Evolutionary conservation across 2,888 invertebrate species (phyloP), one percentile per base, ranked within the genome.

Genomic region (Notocelia uddmanniana): DNA sequence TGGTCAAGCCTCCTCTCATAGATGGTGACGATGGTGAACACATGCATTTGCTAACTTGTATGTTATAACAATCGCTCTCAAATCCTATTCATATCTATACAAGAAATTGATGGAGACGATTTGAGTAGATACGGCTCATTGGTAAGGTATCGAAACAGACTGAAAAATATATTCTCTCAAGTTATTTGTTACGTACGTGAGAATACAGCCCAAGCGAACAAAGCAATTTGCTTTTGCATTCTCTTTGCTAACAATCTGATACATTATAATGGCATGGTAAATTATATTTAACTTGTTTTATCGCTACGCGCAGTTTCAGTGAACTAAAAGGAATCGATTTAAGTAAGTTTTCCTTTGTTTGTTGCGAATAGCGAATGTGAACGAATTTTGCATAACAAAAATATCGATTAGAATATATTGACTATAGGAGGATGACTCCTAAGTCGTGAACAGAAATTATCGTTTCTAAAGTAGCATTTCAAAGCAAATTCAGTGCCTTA

Each of bases 131-230:
- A 54, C 54, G 23, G 23, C 23, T 54, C 23, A 23, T 26, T 6
- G 54, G 54, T 26, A n/a, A n/a, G n/a, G n/a, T 55, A 55, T 26
- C 55, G 55, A 55, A 55, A 55, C 55, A 55, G 26, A n/a, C 55
- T 52, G 13, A 19, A 48, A 11, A 48, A 15, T 48, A 45, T 23
- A 26, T 26, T 23, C 11, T 13, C 9, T 1, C 37, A 59, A 21
- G 41, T 41, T 45, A 48, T n/a, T 8, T 3, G 48, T 23, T 48
- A 23, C 6, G 8, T 6, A 26, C 10, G 3, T 11, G 48, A 50
- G 48, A 50, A 18, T 45, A 23, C 18, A 31, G 18, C 19, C 31
- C 19, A 15, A 34, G 50, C 0, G 37, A 64, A 54, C 52, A 34
- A 52, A 64, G 60, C 41, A 23, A 45, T 23, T 23, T 41, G 10